Base-by-base conservation (phyloP, 2,888 invertebrate genomes). In the Leucoptera coffeella region DNA sequence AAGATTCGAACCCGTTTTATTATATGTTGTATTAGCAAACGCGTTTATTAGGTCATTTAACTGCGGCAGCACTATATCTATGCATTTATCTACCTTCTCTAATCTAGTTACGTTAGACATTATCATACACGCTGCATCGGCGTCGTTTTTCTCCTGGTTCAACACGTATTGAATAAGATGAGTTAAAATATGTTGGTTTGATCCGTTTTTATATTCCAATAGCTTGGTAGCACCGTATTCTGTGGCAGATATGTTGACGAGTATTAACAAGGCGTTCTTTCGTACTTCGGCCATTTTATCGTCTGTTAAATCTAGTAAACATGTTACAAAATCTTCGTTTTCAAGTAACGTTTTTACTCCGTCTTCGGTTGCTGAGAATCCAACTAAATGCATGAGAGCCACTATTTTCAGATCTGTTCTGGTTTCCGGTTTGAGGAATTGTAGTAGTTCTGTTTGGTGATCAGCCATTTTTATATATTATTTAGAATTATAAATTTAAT, bases 61-160 rank as follows among this genome's bases (percentile, higher is more conserved):
- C 30, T 52, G 50, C 1, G 58, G 56, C 21, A 64, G 44, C 22
- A 83, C 55, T 1, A 71, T 53, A 25, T 73, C 58, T 11, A 82
- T 45, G 28, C 80, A 73, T 34, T 62, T 48, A 31, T 80, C 77
- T 1, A 78, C 57, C 19, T 77, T 56, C 32, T 75, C 74, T 0
- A 75, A 62, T 23, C 90, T 65, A 0, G 86, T 81, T 13, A 92
- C 50, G 53, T 93, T 93, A 3, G 79, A 84, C 7, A 93, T 52
- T 28, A 88, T 75, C 81, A 87, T 87, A 33, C 85, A 83, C 29
- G 82, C 84, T 0, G 79, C 77, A 52, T 92, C 91, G 0, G 90
- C 84, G 21, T 71, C 52, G 14, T 62, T 47, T 34, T 61, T 65
- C 1, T 54, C 38, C 0, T 55, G 47, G 38, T 67, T 44, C 10